phyloP scores from a whole-genome alignment of 30 jellyfish, hydroid and myxozoan species.

The Rhopilema esculentum region DNA sequence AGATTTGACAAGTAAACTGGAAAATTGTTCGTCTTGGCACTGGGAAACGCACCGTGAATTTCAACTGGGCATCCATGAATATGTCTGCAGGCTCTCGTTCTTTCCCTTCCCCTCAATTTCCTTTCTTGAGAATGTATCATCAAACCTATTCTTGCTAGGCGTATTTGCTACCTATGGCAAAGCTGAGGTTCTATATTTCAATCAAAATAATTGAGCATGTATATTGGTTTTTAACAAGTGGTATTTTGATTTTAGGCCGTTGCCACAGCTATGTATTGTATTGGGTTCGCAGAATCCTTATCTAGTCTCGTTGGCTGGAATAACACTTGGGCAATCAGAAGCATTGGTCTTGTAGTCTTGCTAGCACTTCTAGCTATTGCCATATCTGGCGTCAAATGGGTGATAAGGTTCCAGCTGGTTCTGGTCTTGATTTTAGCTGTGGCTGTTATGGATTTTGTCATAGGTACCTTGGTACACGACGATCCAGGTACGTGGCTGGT shows the following conservation, averaged over 20 bases:
- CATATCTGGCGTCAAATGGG: conserved; percentile 97
- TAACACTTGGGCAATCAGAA: conserved; percentile 88
- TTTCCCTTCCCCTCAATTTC: no score
- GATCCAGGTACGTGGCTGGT: conserved; percentile 72
- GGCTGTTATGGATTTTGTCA: conserved; percentile 90
- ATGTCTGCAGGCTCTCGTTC: no score
- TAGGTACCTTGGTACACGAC: conserved; percentile 83
- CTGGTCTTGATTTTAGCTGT: conserved; percentile 83
- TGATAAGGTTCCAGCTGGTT: conserved; percentile 90
- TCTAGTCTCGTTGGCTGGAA: conserved; percentile 85
- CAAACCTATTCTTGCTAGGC: no score
- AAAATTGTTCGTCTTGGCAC: no score
- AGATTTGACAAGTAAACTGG: no score
- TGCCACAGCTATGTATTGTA: conserved; percentile 96
- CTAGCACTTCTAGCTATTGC: conserved; percentile 81
- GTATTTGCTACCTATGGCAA: no score
- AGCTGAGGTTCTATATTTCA: no score
- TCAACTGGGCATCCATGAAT: no score
- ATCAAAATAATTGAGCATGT: no score
- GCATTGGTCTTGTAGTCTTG: conserved; percentile 75
- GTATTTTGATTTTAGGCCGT: conserved; percentile 69
- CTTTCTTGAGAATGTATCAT: no score
- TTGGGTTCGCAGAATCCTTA: conserved; percentile 94
- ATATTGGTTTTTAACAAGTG: no score
- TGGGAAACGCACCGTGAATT: no score